Evolutionary conservation across 2,888 invertebrate species (phyloP).

Genomic region (Pseudococcus viburni): DNA sequence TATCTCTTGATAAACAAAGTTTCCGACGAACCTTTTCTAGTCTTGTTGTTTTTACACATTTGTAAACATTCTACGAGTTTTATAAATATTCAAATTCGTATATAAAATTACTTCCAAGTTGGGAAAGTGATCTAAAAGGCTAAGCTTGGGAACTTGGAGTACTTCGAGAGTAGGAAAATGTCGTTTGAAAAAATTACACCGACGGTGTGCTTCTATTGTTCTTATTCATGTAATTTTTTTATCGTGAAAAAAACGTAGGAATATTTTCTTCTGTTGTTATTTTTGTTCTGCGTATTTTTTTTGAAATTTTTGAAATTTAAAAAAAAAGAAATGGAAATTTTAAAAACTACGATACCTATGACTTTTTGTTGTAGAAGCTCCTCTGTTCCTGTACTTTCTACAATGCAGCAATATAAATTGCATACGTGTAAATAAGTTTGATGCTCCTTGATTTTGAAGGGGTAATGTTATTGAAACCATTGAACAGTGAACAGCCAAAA

Average conservation of each 20-base stretch:
- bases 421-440: background rate
- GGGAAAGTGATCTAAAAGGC: background rate
- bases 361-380: too few relatives aligned
- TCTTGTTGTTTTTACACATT: slow-evolving; percentile 12
- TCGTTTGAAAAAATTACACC: background rate
- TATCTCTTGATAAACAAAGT: slow-evolving; percentile 6
- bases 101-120: background rate
- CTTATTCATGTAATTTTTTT: background rate
- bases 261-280: too few relatives aligned
- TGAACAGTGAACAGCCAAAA: too few relatives aligned
- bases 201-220: background rate
- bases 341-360: too few relatives aligned
- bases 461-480: too few relatives aligned
- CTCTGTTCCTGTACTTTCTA: too few relatives aligned
- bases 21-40: slow-evolving; percentile 5
- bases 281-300: too few relatives aligned
- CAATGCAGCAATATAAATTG: background rate
- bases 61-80: background rate
- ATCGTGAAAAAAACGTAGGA: too few relatives aligned
- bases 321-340: too few relatives aligned
- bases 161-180: background rate
- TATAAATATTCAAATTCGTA: background rate
- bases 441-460: background rate
- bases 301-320: too few relatives aligned
- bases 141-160: background rate